These are phyloP conservation scores for Ametastegia equiseti DNA, from an alignment of 2,888 invertebrate genomes.

Conservation along the genomic window DNA sequence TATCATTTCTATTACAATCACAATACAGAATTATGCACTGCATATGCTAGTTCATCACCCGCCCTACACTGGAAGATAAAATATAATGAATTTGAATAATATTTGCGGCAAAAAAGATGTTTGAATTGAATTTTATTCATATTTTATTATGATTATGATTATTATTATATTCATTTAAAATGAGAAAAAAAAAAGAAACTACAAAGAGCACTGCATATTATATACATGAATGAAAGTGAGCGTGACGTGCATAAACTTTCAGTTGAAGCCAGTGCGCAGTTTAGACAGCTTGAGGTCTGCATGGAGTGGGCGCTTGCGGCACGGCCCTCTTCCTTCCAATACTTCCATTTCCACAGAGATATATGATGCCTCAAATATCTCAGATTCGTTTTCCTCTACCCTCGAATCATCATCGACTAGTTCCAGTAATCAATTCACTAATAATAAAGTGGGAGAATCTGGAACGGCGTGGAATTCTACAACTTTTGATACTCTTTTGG, in stretches of 20 bases:
- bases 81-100: neutral
- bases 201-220: conserved; percentile 45
- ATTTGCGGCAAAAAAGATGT: neutral
- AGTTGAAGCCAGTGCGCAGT: conserved; percentile 81
- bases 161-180: conserved; percentile 3
- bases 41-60: neutral
- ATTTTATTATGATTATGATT: neutral
- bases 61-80: too few species aligned
- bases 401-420: conserved; percentile 46
- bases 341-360: conserved; percentile 56
- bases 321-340: conserved; percentile 69
- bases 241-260: conserved; percentile 70
- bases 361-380: conserved; percentile 47
- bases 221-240: conserved; percentile 32
- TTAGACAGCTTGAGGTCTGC: conserved; percentile 78
- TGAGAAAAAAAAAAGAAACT: conserved; percentile 3
- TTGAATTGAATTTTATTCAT: neutral
- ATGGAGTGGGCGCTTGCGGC: conserved; percentile 73
- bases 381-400: conserved; percentile 45
- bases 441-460: conserved; percentile 10
- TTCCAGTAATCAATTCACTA: conserved; percentile 14
- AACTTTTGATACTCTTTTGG: conserved; percentile 21
- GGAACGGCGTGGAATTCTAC: neutral
- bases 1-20: neutral
- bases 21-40: conserved; percentile 13